phyloP scores from a whole-genome alignment of 2,888 invertebrate species.

The Callimorpha dominula region DNA sequence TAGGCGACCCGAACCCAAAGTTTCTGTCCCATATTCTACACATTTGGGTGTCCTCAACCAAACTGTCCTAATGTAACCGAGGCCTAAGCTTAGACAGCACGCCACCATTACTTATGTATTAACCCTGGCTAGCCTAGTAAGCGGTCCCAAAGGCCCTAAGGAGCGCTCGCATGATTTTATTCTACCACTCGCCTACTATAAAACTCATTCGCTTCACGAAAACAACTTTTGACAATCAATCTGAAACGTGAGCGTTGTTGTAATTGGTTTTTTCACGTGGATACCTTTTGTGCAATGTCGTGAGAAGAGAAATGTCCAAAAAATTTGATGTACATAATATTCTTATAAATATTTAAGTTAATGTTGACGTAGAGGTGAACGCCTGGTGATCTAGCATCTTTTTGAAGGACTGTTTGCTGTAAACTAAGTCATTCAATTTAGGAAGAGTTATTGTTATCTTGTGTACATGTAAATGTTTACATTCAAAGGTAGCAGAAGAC shows the following conservation, averaged over 20 bases:
- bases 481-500: too few species aligned
- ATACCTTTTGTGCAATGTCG: slow-evolving; percentile 19
- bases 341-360: slow-evolving; percentile 2
- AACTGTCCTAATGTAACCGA: slow-evolving; percentile 45
- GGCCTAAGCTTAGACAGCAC: slow-evolving; percentile 60
- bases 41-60: slow-evolving; percentile 17
- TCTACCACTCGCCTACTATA: slow-evolving; percentile 60
- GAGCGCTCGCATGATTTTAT: slow-evolving; percentile 73
- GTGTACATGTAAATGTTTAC: background rate
- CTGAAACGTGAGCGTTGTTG: slow-evolving; percentile 54
- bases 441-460: background rate
- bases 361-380: background rate
- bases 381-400: background rate
- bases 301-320: slow-evolving; percentile 21
- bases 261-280: slow-evolving; percentile 43
- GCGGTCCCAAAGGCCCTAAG: slow-evolving; percentile 78
- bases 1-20: slow-evolving; percentile 24
- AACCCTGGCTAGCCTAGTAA: slow-evolving; percentile 80
- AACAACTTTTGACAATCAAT: slow-evolving; percentile 66
- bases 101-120: slow-evolving; percentile 88
- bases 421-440: background rate
- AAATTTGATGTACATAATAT: slow-evolving; percentile 1
- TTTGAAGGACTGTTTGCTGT: background rate
- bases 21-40: slow-evolving; percentile 10
- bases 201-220: slow-evolving; percentile 45